A percentile compares a stretch with the other conserved stretches of the same genome.
Conservation (phyloP, 2,888 invertebrate genomes). For the Odontocolon sp. region DNA sequence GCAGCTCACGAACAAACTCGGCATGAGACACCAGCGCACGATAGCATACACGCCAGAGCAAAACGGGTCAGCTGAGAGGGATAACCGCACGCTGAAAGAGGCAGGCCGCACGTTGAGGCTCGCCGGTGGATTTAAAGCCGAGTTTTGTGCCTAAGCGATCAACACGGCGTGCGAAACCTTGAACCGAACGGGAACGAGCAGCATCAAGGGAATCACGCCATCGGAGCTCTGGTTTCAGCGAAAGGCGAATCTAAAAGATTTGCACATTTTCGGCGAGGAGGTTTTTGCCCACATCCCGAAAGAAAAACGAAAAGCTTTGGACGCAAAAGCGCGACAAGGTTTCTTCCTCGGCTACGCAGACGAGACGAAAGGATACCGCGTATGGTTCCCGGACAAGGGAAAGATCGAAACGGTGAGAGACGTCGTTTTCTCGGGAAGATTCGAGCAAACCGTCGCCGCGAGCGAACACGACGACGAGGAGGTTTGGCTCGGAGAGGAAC, state of each 20-base stretch:
- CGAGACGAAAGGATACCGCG: constrained; percentile 33
- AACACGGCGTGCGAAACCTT: constrained; percentile 37
- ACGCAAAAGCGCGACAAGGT: not conserved
- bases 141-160: constrained; percentile 49
- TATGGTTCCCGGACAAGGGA: constrained; percentile 32
- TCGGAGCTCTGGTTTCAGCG: constrained; percentile 22
- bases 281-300: constrained; percentile 27
- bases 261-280: constrained; percentile 32
- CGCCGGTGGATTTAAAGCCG: not conserved
- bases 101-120: constrained; percentile 46
- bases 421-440: constrained; percentile 29
- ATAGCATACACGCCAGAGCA: constrained; percentile 50
- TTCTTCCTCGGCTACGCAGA: constrained; percentile 45
- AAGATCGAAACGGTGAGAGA: constrained; percentile 28
- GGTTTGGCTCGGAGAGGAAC: not conserved
- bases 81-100: constrained; percentile 48
- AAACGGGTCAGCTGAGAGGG: constrained; percentile 42
- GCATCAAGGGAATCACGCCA: constrained; percentile 1
- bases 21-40: constrained; percentile 38
- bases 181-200: constrained; percentile 29
- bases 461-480: not conserved
- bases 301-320: constrained; percentile 17
- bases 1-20: not conserved
- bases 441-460: not conserved
- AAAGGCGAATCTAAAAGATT: not conserved